Conservation (phyloP, 2,797 vertebrate species). For the Lacerta agilis region DNA sequence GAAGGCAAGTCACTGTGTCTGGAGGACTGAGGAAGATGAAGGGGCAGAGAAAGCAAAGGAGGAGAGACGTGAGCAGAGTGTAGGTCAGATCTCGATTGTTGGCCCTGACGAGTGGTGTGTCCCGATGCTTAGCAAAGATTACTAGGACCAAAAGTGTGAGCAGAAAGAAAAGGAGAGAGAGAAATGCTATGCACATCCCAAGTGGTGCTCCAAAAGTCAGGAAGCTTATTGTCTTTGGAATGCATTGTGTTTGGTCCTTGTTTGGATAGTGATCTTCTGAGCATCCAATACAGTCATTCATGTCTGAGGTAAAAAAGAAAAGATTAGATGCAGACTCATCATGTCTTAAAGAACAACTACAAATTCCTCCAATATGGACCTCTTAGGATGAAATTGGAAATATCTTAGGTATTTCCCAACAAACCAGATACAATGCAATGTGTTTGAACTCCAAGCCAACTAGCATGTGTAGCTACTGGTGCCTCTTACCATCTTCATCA, state of each 20-base stretch:
- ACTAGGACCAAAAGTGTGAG: background rate
- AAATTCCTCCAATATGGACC: no score
- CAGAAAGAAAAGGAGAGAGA: background rate
- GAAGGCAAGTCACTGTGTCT: background rate
- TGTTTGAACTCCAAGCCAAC: no score
- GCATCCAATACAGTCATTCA: background rate
- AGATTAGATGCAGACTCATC: background rate
- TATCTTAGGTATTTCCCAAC: no score
- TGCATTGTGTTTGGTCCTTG: background rate
- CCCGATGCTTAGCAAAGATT: background rate
- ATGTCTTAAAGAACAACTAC: no score
- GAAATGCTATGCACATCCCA: background rate
- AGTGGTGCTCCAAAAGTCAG: background rate
- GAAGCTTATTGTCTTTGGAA: background rate
- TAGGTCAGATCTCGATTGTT: slow-evolving; percentile 25
- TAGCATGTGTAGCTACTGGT: no score
- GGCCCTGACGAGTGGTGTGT: slow-evolving; percentile 4
- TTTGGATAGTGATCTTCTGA: background rate
- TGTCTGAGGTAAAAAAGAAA: background rate
- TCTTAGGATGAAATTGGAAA: no score
- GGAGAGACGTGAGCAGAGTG: background rate
- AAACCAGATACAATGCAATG: no score
- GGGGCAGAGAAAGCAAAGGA: slow-evolving; percentile 12
- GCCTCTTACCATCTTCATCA: no score
- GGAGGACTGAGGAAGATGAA: slow-evolving; percentile 10